Conservation (phyloP, 1,140 invertebrate genomes). For the Brachionus rubens region DNA sequence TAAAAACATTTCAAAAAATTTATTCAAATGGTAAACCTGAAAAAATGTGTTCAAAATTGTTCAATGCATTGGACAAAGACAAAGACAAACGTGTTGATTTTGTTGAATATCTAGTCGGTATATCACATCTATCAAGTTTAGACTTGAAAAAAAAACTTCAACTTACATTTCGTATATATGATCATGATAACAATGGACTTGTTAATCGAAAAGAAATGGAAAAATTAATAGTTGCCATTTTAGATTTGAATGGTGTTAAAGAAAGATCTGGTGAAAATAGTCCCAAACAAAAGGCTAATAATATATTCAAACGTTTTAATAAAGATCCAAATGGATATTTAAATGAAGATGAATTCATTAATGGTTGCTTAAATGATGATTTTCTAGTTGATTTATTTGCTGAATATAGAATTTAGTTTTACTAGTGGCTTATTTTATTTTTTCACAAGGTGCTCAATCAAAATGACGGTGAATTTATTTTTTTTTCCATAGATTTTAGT, state of each 20-base stretch:
- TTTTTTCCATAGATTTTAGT: too few relatives aligned
- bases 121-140: background rate
- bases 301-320: conserved; percentile 6
- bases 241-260: conserved; percentile 29
- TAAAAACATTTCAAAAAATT: background rate
- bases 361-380: conserved; percentile 18
- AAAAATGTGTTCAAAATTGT: conserved; percentile 5
- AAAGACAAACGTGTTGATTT: conserved; percentile 37
- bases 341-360: conserved; percentile 35
- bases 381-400: conserved; percentile 23
- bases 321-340: background rate
- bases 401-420: conserved; percentile 31
- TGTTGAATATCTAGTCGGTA: conserved; percentile 36
- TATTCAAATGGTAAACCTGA: conserved; percentile 43
- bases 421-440: background rate
- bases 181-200: conserved; percentile 12
- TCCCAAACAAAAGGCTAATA: background rate
- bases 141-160: conserved; percentile 33
- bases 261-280: background rate
- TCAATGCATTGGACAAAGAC: conserved; percentile 27
- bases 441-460: conserved; percentile 4
- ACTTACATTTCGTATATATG: conserved; percentile 42
- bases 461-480: background rate
- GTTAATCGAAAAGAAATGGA: conserved; percentile 35
- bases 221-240: conserved; percentile 43